Conservation (phyloP, 1,140 invertebrate species). For the Pomacea maculata region DNA sequence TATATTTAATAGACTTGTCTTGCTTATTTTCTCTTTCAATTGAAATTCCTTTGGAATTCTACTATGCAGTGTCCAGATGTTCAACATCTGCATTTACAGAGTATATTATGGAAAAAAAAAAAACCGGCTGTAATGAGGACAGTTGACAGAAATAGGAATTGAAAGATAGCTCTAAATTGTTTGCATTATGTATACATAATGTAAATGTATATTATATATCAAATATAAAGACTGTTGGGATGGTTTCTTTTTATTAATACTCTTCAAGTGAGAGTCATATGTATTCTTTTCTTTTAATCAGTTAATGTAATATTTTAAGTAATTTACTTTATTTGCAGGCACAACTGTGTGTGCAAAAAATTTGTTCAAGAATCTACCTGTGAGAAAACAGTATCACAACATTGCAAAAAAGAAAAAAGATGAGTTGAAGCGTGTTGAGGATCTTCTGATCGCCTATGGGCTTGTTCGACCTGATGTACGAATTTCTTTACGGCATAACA, state of each 20-base stretch:
- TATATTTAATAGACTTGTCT: background rate
- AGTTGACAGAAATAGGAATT: no score
- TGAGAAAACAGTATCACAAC: conserved; percentile 71
- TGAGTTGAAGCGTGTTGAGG: conserved; percentile 72
- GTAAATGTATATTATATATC: no score
- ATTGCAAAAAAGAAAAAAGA: conserved; percentile 68
- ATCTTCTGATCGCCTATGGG: conserved; percentile 69
- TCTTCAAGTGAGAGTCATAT: background rate
- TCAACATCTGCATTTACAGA: background rate
- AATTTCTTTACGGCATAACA: conserved; percentile 70
- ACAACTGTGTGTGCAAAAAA: conserved; percentile 70
- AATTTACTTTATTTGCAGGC: conserved; percentile 63
- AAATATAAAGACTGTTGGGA: background rate
- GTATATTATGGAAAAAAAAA: background rate
- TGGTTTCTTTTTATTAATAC: background rate
- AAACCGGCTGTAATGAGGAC: background rate
- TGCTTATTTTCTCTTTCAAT: no score
- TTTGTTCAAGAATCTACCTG: conserved; percentile 74
- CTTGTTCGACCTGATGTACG: conserved; percentile 69
- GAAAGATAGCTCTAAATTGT: no score
- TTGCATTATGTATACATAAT: no score
- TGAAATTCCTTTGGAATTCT: background rate
- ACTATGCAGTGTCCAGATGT: background rate
- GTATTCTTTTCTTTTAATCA: background rate
- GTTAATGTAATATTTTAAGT: conserved; percentile 1